Evolutionary conservation across 2,113 vertebrate genomes (phyloP).

Genomic region (Mesembrinibis cayennensis): DNA sequence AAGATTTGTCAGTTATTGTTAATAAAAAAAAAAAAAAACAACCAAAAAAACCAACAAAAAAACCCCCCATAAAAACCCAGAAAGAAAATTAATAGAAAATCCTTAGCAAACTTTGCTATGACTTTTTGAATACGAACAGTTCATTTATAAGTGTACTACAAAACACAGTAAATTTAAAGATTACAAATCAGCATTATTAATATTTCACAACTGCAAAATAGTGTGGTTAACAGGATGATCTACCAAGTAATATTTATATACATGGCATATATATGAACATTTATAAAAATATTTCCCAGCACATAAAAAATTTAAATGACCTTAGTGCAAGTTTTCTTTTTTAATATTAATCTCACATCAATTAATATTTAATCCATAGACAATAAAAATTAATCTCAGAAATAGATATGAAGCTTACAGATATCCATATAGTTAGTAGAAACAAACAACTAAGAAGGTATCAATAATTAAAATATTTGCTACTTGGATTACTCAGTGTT

Average conservation of each 20-base stretch:
- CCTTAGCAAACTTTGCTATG: neutral
- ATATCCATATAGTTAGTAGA: neutral
- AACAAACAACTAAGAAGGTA: neutral
- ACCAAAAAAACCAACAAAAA: too few species aligned
- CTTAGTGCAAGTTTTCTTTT: neutral
- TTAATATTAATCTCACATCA: neutral
- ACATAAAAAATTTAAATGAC: neutral
- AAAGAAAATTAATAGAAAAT: neutral
- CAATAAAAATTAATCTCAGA: neutral
- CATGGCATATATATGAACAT: neutral
- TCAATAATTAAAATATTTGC: neutral
- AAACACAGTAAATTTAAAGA: neutral
- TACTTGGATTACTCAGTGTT: neutral
- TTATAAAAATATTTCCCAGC: neutral
- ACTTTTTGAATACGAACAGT: neutral
- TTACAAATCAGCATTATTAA: neutral
- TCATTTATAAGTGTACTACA: neutral
- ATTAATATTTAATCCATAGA: neutral
- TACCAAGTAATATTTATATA: neutral
- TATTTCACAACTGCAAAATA: neutral
- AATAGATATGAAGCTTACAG: neutral
- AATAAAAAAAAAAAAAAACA: neutral
- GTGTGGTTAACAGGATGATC: neutral
- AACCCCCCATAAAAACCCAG: neutral
- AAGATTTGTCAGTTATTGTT: neutral